These are phyloP conservation scores for Peromyscus aztecus DNA, from an alignment of 2,797 vertebrate species.

Conservation along the genomic window DNA sequence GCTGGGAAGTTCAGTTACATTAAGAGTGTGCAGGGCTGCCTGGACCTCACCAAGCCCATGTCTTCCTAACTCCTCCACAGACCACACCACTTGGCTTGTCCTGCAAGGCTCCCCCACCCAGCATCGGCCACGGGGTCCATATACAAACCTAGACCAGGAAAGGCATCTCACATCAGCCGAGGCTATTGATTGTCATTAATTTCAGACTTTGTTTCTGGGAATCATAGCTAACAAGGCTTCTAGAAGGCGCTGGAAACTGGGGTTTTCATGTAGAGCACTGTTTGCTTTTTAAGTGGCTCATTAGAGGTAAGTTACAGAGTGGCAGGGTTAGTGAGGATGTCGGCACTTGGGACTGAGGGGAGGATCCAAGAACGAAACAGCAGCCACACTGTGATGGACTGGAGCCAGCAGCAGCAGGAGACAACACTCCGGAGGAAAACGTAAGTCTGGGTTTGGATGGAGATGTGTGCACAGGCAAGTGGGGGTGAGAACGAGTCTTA, in stretches of 20 bases:
- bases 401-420: background rate
- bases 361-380: background rate
- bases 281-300: slow-evolving; percentile 72
- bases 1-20: background rate
- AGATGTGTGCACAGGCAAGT: background rate
- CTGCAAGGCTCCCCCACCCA: fast-evolving
- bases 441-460: background rate
- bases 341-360: slow-evolving; percentile 64
- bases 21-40: background rate
- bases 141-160: slow-evolving; percentile 46
- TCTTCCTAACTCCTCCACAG: fast-evolving
- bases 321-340: background rate
- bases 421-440: background rate
- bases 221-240: slow-evolving; percentile 80
- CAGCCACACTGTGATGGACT: background rate
- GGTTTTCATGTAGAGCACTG: slow-evolving; percentile 81
- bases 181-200: slow-evolving; percentile 78
- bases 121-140: fast-evolving
- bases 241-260: slow-evolving; percentile 79
- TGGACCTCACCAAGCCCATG: fast-evolving
- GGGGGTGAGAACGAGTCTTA: background rate
- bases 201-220: slow-evolving; percentile 81
- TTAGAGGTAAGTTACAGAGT: slow-evolving; percentile 74
- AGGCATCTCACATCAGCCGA: background rate
- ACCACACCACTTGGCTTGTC: background rate